Evolutionary conservation across 2,797 vertebrate species (phyloP), one percentile per base, ranked within the genome.

Genomic region (Cynopterus sphinx): DNA sequence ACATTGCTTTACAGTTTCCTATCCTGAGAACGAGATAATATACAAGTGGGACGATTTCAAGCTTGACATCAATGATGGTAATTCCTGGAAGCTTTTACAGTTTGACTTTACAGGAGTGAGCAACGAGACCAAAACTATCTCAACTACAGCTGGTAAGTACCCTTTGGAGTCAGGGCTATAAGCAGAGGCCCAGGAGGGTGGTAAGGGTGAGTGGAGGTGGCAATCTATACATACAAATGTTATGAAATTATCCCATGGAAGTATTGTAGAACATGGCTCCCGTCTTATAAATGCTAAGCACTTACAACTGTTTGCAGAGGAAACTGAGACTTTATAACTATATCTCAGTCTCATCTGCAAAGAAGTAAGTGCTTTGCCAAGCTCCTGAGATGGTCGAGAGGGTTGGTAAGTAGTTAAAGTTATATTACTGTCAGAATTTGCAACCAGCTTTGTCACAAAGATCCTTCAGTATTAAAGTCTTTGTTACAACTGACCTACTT

Each of bases 61-160:
- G 71, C 97, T 99, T 41, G 98, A 98, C 89, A 98, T 98, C 19
- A 98, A 98, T 0, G 97, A 98, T 95, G 98, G 98, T 89, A 98
- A 98, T 87, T 98, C 98, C 63, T 99, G 98, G 98, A 98, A 98
- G 85, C 98, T 98, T 24, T 99, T 98, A 59, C 98, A 99, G 93
- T 99, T 99, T 87, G 97, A 98, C 79, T 98, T 99, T 96, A 98
- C 95, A 0, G 98, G 98, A 67, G 94, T 99, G 86, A 98, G 97
- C 87, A 99, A 99, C 95, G 98, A 97, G 12, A 98, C 98, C 0
- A 98, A 98, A 89, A 97, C 97, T 19, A 95, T 98, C 71, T 97
- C 97, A 84, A 98, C 98, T 1, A 96, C 97, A 2, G 96, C 97
- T 97, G 98, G 98, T 98, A 95, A 97, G 98, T 95, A 33, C 24